phyloP scores from a whole-genome alignment of 2,113 vertebrate genomes.

The Halcyon malimbica region DNA sequence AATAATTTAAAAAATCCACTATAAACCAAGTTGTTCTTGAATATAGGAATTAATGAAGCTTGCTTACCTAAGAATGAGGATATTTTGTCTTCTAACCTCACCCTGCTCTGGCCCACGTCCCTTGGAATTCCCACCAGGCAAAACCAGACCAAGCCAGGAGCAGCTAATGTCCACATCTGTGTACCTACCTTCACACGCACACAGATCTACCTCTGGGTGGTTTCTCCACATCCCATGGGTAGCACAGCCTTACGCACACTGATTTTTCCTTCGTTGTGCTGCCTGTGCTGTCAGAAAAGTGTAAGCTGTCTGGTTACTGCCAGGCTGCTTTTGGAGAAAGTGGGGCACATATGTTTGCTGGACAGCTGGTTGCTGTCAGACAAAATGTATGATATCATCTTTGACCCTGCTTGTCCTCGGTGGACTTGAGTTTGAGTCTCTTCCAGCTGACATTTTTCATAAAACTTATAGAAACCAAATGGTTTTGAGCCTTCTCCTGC shows the following conservation, averaged over 20 bases:
- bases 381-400: background rate
- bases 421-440: background rate
- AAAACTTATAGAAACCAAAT: background rate
- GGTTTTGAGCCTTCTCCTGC: background rate
- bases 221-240: background rate
- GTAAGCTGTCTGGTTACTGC: background rate
- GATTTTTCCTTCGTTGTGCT: background rate
- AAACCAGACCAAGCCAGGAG: background rate
- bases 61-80: background rate
- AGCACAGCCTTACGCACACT: background rate
- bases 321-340: background rate
- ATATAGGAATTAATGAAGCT: background rate
- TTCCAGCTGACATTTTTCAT: background rate
- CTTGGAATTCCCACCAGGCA: background rate
- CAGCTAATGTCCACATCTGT: background rate
- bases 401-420: background rate
- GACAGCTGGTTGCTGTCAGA: conserved; percentile 7
- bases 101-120: background rate
- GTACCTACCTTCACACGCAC: background rate
- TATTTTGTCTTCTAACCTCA: background rate
- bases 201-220: background rate
- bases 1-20: background rate
- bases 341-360: background rate
- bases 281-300: background rate
- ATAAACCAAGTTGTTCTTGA: background rate